Evolutionary conservation across 1,140 invertebrate species (phyloP), one percentile per base, ranked within the genome.

Genomic region (Scaptomyza graminum): DNA sequence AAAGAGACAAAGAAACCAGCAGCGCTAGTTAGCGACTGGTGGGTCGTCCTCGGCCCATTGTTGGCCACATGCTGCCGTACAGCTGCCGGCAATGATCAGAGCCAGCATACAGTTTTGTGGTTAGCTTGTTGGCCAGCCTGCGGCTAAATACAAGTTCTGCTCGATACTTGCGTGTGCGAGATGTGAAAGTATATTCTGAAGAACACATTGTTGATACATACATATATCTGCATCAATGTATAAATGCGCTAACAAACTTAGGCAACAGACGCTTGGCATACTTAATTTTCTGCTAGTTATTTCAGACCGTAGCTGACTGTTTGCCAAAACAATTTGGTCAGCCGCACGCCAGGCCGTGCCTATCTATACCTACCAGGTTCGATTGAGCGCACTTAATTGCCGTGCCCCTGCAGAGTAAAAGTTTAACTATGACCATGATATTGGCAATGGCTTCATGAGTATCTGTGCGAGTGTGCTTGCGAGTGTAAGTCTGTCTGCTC

Each of bases 131-230:
- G 81, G 81, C 47, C 67, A 69, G 76, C 52, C 68, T 43, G 56
- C 63, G 25, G 49, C 25, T 34, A 46, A 47, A 52, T 39, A n/a
- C 18, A 47, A 61, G 54, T 68, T 52, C 46, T 54, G 16, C 16
- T 67, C 12, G 15, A 63, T 50, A 44, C 39, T 67, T 66, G 81
- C 66, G 63, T 81, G 82, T 61, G 51, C 22, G 49, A 76, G 77
- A 70, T 71, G 77, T 81, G 81, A n/a, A n/a, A n/a, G n/a, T 81
- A 81, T 85, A 87, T 85, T 77, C 73, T 57, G 70, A 49, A 47
- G 34, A 43, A 50, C 43, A 60, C 65, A 34, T 34, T 34, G 6
- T 34, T 34, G 8, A 34, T 34, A 34, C 31, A 34, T 34, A 34
- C 31, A 34, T 9, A 28, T 6, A 28, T 28, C 28, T 28, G 28